These are phyloP conservation scores for Datnioides undecimradiatus DNA, from an alignment of 2,113 vertebrate genomes.

Conservation along the genomic window DNA sequence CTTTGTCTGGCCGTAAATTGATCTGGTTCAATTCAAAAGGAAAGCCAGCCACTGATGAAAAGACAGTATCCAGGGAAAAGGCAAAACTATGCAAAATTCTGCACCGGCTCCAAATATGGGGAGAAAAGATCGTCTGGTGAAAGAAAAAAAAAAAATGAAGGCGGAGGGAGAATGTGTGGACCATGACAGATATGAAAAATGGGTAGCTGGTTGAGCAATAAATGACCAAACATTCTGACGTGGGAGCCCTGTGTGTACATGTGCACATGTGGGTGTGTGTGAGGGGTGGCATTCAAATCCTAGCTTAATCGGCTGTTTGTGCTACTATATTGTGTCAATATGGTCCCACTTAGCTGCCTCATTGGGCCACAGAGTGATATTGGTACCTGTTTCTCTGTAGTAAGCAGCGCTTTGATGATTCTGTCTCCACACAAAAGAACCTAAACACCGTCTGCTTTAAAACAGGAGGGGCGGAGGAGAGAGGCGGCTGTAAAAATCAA, in stretches of 20 bases:
- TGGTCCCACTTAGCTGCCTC: slow-evolving; percentile 79
- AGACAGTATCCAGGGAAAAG: slow-evolving; percentile 80
- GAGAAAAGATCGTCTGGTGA: slow-evolving; percentile 67
- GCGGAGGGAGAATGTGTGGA: slow-evolving; percentile 65
- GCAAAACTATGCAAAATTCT: slow-evolving; percentile 77
- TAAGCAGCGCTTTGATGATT: slow-evolving; percentile 79
- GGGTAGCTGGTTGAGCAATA: slow-evolving; percentile 71
- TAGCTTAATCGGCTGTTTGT: slow-evolving; percentile 56
- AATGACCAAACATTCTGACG: slow-evolving; percentile 79
- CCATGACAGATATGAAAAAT: slow-evolving; percentile 83
- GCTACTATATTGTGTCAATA: slow-evolving; percentile 71
- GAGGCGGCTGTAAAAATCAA: slow-evolving; percentile 72
- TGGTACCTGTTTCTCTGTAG: slow-evolving; percentile 75
- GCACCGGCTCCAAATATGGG: slow-evolving; percentile 80
- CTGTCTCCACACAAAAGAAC: slow-evolving; percentile 63
- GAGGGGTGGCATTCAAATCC: slow-evolving; percentile 31
- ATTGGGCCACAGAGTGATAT: slow-evolving; percentile 63
- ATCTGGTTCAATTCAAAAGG: slow-evolving; percentile 78
- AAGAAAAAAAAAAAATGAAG: slow-evolving; percentile 4
- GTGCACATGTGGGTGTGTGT: slow-evolving; percentile 14
- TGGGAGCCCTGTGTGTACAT: slow-evolving; percentile 46
- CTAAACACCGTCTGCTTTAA: slow-evolving; percentile 58
- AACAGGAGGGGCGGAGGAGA: slow-evolving; percentile 39
- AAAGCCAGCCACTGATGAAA: slow-evolving; percentile 78
- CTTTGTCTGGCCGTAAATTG: slow-evolving; percentile 71